Conservation (phyloP, 2,888 invertebrate species). For the Diarsia dahlii region DNA sequence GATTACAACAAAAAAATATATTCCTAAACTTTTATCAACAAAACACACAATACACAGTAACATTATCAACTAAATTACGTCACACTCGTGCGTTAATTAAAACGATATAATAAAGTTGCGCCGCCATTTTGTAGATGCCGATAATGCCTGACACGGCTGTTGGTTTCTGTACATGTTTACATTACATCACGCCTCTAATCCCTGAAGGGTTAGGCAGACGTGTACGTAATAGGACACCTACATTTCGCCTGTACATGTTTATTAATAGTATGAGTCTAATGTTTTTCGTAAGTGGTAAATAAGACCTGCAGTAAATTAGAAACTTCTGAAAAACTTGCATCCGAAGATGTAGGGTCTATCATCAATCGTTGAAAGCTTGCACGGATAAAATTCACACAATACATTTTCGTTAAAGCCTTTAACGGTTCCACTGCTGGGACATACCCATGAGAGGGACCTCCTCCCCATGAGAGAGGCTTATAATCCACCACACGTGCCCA, state of each 20-base stretch:
- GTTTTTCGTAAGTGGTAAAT: no score
- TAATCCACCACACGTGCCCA: not conserved
- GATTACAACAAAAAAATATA: not conserved
- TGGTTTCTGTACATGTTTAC: not conserved
- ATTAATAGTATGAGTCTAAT: no score
- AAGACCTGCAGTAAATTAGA: not conserved
- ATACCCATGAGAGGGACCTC: no score
- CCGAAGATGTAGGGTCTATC: not conserved
- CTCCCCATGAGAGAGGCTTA: not conserved
- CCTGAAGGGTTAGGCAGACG: no score
- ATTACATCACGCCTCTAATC: no score
- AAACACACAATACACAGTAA: slow-evolving; percentile 6
- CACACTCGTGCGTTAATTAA: slow-evolving; percentile 59
- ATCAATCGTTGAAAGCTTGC: not conserved
- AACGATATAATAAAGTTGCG: slow-evolving; percentile 56
- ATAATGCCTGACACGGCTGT: slow-evolving; percentile 45
- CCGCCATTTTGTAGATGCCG: slow-evolving; percentile 53
- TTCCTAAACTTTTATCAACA: not conserved
- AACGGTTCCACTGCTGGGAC: no score
- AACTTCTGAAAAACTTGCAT: not conserved
- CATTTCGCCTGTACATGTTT: no score
- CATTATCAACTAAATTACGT: slow-evolving; percentile 46
- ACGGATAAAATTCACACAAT: no score
- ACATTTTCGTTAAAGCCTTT: no score
- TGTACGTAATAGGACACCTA: no score